phyloP scores from a whole-genome alignment of 1,140 invertebrate genomes.

The Sycophaga agraensis region DNA sequence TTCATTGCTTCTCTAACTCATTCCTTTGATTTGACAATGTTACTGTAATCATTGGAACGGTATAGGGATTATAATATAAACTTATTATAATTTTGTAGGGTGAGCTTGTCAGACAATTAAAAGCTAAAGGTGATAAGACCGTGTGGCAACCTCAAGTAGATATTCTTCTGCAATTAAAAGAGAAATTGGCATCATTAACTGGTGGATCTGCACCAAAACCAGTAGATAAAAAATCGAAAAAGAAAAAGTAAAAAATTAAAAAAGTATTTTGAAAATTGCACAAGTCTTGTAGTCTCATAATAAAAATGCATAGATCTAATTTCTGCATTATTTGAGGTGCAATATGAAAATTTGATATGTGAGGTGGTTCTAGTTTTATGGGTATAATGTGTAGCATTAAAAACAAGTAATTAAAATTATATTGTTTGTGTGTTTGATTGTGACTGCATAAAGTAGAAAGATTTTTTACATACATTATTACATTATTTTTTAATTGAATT shows the following conservation, averaged over 20 bases:
- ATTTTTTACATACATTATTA: neutral
- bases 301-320: neutral
- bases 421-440: neutral
- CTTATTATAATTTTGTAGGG: slow-evolving; percentile 61
- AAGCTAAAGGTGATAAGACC: slow-evolving; percentile 70
- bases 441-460: neutral
- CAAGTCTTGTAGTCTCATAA: too few species aligned
- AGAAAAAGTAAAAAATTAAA: slow-evolving; percentile 26
- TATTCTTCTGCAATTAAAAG: slow-evolving; percentile 73
- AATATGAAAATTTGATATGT: too few species aligned
- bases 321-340: slow-evolving; percentile 8
- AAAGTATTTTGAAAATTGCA: too few species aligned
- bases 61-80: neutral
- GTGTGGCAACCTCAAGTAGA: slow-evolving; percentile 77
- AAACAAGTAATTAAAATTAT: too few species aligned
- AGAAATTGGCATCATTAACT: slow-evolving; percentile 47
- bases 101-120: slow-evolving; percentile 72
- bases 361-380: too few species aligned
- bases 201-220: neutral
- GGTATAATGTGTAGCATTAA: too few species aligned
- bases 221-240: slow-evolving; percentile 11
- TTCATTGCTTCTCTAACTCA: too few species aligned
- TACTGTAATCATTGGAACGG: too few species aligned
- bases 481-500: neutral
- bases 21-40: too few species aligned